These are phyloP conservation scores for Cantharis flavilabris DNA, from an alignment of 2,888 invertebrate species.

Conservation along the genomic window DNA sequence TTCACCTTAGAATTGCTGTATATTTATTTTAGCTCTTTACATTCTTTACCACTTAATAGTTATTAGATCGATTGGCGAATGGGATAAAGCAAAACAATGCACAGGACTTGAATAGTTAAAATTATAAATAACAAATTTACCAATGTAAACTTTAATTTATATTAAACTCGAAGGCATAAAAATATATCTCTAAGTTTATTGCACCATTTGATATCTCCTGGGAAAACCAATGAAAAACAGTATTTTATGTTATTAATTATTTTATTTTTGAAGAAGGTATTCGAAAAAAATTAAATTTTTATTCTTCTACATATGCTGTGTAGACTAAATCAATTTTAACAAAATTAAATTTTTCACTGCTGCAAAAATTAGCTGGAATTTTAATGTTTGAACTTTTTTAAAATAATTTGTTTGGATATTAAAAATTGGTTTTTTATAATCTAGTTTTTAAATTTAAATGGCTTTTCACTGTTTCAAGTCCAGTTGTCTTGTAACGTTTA, in stretches of 20 bases:
- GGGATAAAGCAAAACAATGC: neutral
- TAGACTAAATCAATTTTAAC: neutral
- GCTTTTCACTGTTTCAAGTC: no score
- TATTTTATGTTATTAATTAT: neutral
- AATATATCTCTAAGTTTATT: neutral
- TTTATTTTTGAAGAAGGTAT: neutral
- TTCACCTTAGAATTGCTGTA: neutral
- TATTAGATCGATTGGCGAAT: no score
- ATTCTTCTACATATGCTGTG: neutral
- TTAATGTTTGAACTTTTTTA: neutral
- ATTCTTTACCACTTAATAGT: neutral
- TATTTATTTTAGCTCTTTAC: neutral
- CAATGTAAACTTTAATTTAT: neutral
- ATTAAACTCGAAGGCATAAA: neutral
- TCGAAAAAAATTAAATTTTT: neutral
- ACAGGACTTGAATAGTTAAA: neutral
- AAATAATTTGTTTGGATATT: neutral
- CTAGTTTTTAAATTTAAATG: no score
- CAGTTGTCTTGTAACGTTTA: no score
- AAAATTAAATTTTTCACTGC: neutral
- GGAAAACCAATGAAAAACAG: neutral
- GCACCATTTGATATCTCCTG: neutral
- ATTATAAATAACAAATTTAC: neutral
- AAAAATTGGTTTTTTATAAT: neutral
- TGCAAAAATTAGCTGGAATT: neutral